phyloP scores from a whole-genome alignment of 1,140 invertebrate genomes.

The Eumeta japonica region DNA sequence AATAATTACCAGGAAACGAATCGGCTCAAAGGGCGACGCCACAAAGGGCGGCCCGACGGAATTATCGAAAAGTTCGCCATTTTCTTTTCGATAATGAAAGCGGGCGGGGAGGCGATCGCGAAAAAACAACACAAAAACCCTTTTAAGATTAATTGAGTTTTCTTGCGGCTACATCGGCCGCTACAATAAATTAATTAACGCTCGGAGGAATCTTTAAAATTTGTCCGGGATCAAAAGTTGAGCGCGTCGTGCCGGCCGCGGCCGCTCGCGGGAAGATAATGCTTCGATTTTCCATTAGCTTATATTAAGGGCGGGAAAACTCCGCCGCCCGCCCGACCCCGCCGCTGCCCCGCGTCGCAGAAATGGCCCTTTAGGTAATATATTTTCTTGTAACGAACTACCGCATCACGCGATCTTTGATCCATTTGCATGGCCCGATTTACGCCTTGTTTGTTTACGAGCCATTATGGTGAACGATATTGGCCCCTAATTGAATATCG shows the following conservation, averaged over 20 bases:
- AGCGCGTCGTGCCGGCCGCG: slow-evolving; percentile 22
- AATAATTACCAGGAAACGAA: slow-evolving; percentile 39
- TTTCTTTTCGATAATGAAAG: slow-evolving; percentile 37
- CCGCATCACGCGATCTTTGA: slow-evolving; percentile 50
- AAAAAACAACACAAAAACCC: slow-evolving; percentile 56
- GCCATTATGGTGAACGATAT: slow-evolving; percentile 27
- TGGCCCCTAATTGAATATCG: slow-evolving; percentile 32
- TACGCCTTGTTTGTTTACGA: slow-evolving; percentile 36
- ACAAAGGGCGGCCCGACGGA: slow-evolving; percentile 31
- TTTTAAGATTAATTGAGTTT: slow-evolving; percentile 59
- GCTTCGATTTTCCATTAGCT: slow-evolving; percentile 56
- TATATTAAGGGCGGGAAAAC: slow-evolving; percentile 52
- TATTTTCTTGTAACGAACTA: slow-evolving; percentile 49
- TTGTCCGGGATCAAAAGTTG: slow-evolving; percentile 55
- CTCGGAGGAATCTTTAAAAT: slow-evolving; percentile 55
- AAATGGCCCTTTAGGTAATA: slow-evolving; percentile 42
- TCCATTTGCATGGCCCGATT: slow-evolving; percentile 40
- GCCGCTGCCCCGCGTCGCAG: slow-evolving; percentile 32
- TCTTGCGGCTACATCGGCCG: slow-evolving; percentile 51
- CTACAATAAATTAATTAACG: slow-evolving; percentile 58
- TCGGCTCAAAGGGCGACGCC: slow-evolving; percentile 24
- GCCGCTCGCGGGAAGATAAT: slow-evolving; percentile 34
- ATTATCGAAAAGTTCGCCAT: slow-evolving; percentile 34
- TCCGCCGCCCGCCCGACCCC: too few species aligned
- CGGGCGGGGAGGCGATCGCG: slow-evolving; percentile 22